Evolutionary conservation across 1,140 invertebrate genomes (phyloP).

Genomic region (Zophobas morio): DNA sequence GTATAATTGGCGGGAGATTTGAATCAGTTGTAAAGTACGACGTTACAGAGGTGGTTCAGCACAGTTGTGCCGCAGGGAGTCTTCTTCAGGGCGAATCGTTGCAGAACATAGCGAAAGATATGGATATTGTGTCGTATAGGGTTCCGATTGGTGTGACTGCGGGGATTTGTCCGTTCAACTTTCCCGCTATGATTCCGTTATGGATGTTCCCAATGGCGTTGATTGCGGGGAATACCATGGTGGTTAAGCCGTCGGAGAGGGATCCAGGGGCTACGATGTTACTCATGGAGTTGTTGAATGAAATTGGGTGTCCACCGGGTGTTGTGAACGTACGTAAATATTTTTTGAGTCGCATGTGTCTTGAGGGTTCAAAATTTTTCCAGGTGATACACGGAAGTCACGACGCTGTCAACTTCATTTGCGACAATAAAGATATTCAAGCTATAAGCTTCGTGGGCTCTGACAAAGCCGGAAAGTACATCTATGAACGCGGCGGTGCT

Average conservation of each 20-base stretch:
- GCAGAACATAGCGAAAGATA: constrained; percentile 92
- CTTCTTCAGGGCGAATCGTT: constrained; percentile 95
- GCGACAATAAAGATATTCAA: constrained; percentile 95
- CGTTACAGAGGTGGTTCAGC: constrained; percentile 93
- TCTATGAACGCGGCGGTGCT: constrained; percentile 90
- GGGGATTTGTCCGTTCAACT: constrained; percentile 86
- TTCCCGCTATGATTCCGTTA: constrained; percentile 99
- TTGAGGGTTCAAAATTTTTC: constrained; percentile 31
- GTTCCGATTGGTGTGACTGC: constrained; percentile 91
- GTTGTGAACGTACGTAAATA: constrained; percentile 83
- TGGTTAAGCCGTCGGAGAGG: constrained; percentile 94
- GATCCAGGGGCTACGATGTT: constrained; percentile 98
- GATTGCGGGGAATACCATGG: constrained; percentile 88
- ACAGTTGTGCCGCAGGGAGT: constrained; percentile 93
- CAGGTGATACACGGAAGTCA: constrained; percentile 94
- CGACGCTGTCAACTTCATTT: constrained; percentile 96
- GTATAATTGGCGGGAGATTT: constrained; percentile 63
- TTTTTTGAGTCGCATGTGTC: constrained; percentile 8
- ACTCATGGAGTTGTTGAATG: constrained; percentile 89
- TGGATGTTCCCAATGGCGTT: constrained; percentile 98
- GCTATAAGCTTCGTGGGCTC: constrained; percentile 99
- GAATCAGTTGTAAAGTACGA: not conserved
- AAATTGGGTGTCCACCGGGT: constrained; percentile 95
- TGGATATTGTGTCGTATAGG: constrained; percentile 93
- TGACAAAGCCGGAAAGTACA: constrained; percentile 95